Evolutionary conservation across 2,797 vertebrate species (phyloP).

Genomic region (Aselliscus stoliczkanus): DNA sequence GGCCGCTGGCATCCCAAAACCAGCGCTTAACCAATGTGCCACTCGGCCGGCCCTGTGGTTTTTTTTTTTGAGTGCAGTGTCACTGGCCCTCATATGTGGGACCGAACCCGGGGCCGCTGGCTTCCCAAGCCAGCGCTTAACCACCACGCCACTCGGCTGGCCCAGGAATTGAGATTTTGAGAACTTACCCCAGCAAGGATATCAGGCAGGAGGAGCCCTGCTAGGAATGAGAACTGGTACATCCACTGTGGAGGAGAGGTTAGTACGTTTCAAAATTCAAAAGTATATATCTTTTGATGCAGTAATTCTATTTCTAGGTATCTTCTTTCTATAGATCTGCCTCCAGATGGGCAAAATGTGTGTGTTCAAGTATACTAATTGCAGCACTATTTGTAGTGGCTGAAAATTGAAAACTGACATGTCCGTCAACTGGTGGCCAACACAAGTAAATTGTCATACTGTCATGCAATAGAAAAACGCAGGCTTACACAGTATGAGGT

Average conservation of each 20-base stretch:
- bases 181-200: background rate
- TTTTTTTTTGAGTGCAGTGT: no score
- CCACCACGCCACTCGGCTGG: no score
- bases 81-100: no score
- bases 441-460: background rate
- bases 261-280: background rate
- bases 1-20: no score
- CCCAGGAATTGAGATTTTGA: background rate
- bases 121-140: no score
- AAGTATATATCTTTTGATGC: background rate
- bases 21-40: no score
- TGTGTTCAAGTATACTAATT: background rate
- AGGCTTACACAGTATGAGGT: background rate
- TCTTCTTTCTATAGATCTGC: background rate
- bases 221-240: no score
- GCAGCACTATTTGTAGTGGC: background rate
- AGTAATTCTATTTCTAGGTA: background rate
- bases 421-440: background rate
- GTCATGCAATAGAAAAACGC: background rate
- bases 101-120: no score
- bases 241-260: background rate
- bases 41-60: no score
- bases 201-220: fast-evolving
- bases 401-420: background rate
- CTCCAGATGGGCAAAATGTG: background rate